A percentile compares a stretch with the other conserved stretches of the same genome.
Conservation (phyloP, 1,140 invertebrate species). For the Phymastichus coffea region DNA sequence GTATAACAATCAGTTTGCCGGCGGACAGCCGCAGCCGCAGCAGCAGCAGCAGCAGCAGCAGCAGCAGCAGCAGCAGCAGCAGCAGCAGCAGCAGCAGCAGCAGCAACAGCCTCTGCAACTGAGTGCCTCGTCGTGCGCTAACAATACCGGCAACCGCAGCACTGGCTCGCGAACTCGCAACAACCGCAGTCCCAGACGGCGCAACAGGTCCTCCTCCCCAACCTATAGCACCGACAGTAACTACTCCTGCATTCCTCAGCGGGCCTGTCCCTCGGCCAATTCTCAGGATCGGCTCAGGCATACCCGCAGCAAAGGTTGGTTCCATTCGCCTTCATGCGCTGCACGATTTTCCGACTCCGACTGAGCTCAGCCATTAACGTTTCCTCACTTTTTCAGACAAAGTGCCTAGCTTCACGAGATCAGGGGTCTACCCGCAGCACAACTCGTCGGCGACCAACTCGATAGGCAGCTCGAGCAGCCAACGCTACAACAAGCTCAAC, state of each 20-base stretch:
- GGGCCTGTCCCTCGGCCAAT: constrained; percentile 45
- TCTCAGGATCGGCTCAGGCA: constrained; percentile 54
- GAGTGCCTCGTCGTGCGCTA: neutral
- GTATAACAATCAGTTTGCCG: constrained; percentile 48
- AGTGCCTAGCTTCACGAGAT: constrained; percentile 50
- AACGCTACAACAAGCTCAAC: constrained; percentile 54
- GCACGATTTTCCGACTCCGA: neutral
- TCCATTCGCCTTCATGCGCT: neutral
- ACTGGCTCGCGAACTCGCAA: constrained; percentile 40
- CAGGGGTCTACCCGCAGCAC: constrained; percentile 45
- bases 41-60: constrained; percentile 47
- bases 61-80: constrained; percentile 44
- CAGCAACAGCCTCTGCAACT: constrained; percentile 53
- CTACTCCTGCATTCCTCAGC: constrained; percentile 53
- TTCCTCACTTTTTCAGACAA: constrained; percentile 45
- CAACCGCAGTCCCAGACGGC: constrained; percentile 47
- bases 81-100: constrained; percentile 55
- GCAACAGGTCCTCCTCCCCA: constrained; percentile 47
- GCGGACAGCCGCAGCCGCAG: constrained; percentile 39
- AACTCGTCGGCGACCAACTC: constrained; percentile 53
- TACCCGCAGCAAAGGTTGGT: constrained; percentile 51
- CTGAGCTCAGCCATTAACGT: too few species aligned
- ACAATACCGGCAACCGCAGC: neutral
- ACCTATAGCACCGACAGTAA: constrained; percentile 55
- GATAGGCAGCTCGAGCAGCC: constrained; percentile 52